Base-by-base conservation (phyloP, 2,797 vertebrate species). In the Syngnathus acus region DNA sequence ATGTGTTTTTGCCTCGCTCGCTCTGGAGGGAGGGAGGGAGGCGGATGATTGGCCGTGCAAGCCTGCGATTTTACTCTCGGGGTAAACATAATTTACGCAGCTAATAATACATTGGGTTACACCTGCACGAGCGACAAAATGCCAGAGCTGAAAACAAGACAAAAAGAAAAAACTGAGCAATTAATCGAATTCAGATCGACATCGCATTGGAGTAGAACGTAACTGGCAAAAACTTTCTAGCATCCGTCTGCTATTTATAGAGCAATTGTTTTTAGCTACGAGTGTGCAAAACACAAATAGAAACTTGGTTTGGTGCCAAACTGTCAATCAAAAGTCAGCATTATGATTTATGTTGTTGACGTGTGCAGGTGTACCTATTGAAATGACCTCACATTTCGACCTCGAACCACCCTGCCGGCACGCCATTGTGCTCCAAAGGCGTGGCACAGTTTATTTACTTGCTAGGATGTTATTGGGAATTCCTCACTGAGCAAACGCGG, bases 1-100 rank as follows among this genome's bases (percentile, higher is more conserved):
- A 69, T 84, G 74, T 74, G 70, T 80, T 78, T 79, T 76, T 73
- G 81, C 17, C 42, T 42, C 21, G 40, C 50, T 37, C 39, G 50
- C 65, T 75, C 77, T 58, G 40, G 40, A 42, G 40, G 40, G 74
- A 75, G 62, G 69, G 64, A 63, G 40, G 26, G 53, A 73, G 23
- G 68, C 14, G 72, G 66, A 67, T 72, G 73, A 54, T 68, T 78
- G 70, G 72, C 61, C 72, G 63, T 68, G 62, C 72, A 64, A 47
- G 62, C 50, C 42, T 40, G 65, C 16, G 65, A 70, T 79, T 74
- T 73, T 66, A 59, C 62, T 42, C 26, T 4, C 66, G 60, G n/a
- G n/a, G 60, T 51, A 70, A 60, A 63, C 69, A 53, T 53, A 50
- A 62, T 48, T n/a, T 62, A 68, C 48, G 51, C 66, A 68, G 65